Conservation (phyloP, 2,113 vertebrate species). For the Laterallus jamaicensis region DNA sequence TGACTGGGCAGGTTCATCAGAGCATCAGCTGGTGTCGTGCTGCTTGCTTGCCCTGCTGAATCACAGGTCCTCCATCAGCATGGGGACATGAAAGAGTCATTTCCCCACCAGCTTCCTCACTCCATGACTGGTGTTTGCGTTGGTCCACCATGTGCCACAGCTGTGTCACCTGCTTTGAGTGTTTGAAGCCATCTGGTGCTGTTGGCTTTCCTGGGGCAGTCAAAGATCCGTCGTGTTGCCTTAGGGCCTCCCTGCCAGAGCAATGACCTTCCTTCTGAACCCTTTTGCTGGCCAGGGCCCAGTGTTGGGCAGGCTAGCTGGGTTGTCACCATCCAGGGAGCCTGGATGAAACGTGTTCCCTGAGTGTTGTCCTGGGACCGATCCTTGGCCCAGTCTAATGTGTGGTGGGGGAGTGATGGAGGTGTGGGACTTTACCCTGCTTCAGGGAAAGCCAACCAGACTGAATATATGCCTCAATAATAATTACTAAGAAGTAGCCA, state of each 20-base stretch:
- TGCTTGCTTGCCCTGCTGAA: not conserved
- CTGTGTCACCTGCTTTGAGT: fast-evolving
- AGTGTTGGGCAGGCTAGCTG: fast-evolving
- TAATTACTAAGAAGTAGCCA: not conserved
- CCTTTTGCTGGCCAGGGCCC: not conserved
- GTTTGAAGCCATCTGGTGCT: not conserved
- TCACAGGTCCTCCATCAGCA: not conserved
- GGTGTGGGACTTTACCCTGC: not conserved
- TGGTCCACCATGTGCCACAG: fast-evolving
- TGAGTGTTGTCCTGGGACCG: not conserved
- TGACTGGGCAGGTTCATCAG: no score
- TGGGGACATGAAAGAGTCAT: not conserved
- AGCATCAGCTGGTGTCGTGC: fast-evolving
- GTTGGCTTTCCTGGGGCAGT: not conserved
- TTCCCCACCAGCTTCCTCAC: not conserved
- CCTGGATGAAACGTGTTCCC: fast-evolving
- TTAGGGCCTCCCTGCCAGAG: not conserved
- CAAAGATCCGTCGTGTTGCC: not conserved
- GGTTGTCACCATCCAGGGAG: not conserved
- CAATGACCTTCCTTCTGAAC: fast-evolving
- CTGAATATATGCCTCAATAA: fast-evolving
- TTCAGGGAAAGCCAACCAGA: not conserved
- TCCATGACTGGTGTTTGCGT: fast-evolving
- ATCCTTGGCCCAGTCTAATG: fast-evolving
- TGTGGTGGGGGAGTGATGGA: fast-evolving